These are phyloP conservation scores for Protonibea diacanthus DNA, from an alignment of 2,797 vertebrate genomes.

Conservation along the genomic window DNA sequence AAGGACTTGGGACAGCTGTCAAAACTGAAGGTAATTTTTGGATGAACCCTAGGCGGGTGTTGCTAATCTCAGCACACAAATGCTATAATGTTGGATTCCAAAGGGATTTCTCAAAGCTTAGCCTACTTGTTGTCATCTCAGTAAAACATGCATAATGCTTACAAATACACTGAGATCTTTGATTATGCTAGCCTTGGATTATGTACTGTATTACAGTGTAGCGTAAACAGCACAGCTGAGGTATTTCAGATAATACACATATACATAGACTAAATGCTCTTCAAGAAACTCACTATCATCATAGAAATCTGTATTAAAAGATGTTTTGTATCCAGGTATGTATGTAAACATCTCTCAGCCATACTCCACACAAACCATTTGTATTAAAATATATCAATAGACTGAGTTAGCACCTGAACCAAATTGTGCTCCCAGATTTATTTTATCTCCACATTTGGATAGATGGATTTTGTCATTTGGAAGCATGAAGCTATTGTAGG, in stretches of 20 bases:
- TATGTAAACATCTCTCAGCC: neutral
- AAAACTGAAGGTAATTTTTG: constrained; percentile 94
- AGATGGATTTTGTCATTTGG: constrained; percentile 7
- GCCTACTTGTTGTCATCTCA: constrained; percentile 6
- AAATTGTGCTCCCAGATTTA: neutral
- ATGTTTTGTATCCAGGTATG: neutral
- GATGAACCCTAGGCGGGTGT: neutral
- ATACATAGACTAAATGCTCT: neutral
- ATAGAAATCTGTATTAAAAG: neutral
- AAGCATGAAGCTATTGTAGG: constrained; percentile 16
- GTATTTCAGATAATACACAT: neutral
- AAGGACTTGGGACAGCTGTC: constrained; percentile 98
- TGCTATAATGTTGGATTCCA: constrained; percentile 3
- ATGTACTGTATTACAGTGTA: neutral
- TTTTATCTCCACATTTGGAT: neutral
- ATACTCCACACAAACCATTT: neutral
- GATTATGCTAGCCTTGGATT: constrained; percentile 2
- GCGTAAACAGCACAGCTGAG: neutral
- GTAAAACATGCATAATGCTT: constrained; percentile 13
- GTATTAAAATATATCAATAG: neutral
- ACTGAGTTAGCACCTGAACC: neutral
- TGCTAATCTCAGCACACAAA: neutral
- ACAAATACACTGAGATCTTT: neutral
- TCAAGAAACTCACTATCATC: neutral
- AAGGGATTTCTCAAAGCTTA: constrained; percentile 23